Evolutionary conservation across 2,797 vertebrate genomes (phyloP).

Genomic region (Xiphorhynchus erythropygius): DNA sequence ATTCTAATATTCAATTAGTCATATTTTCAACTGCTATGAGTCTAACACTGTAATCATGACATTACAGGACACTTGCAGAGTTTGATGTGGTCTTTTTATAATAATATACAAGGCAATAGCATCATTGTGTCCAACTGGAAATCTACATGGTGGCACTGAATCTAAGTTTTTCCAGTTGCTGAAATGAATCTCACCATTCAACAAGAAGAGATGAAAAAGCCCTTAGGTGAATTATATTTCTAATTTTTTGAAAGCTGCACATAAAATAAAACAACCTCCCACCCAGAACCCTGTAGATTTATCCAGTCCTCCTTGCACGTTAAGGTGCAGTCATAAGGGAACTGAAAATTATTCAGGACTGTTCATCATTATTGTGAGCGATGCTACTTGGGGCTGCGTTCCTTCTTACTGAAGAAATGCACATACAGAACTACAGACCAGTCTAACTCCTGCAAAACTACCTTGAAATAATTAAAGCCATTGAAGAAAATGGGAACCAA

Average conservation of each 20-base stretch:
- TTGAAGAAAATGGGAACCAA: background rate
- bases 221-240: background rate
- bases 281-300: background rate
- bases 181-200: background rate
- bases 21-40: slow-evolving; percentile 23
- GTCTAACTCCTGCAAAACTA: background rate
- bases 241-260: background rate
- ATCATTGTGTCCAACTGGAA: slow-evolving; percentile 56
- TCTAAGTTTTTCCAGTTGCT: slow-evolving; percentile 37
- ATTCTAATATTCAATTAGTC: slow-evolving; percentile 65
- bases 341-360: background rate
- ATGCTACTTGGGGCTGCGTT: background rate
- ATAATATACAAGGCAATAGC: slow-evolving; percentile 38
- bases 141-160: background rate
- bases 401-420: background rate
- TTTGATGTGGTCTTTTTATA: slow-evolving; percentile 65
- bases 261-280: background rate
- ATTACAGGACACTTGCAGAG: slow-evolving; percentile 38
- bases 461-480: background rate
- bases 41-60: slow-evolving; percentile 43
- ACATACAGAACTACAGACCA: background rate
- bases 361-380: background rate
- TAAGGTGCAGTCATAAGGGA: background rate
- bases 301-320: background rate
- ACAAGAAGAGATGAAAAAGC: background rate